phyloP scores from a whole-genome alignment of 2,113 vertebrate species.

The Vulpes lagopus region DNA sequence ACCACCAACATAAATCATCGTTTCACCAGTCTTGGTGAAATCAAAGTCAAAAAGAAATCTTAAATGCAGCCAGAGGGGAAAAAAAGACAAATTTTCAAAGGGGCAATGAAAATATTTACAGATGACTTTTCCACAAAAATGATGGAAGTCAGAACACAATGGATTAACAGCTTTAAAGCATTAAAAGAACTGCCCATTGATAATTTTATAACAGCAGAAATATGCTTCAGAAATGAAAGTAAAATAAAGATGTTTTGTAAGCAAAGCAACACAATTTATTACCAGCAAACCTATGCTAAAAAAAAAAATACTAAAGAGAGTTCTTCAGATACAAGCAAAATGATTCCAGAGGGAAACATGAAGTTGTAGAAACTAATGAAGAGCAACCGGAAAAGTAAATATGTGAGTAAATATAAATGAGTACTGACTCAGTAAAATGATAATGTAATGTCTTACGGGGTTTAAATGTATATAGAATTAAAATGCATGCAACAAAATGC shows the following conservation, averaged over 20 bases:
- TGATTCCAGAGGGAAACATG: constrained; percentile 46
- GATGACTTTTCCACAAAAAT: background rate
- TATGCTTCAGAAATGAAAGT: constrained; percentile 33
- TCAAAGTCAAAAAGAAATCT: constrained; percentile 25
- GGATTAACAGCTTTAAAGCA: background rate
- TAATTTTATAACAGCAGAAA: background rate
- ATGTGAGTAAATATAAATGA: constrained; percentile 13
- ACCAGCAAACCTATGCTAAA: background rate
- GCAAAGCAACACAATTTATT: constrained; percentile 51
- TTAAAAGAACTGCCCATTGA: constrained; percentile 1
- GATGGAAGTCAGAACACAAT: constrained; percentile 12
- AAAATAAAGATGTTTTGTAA: constrained; percentile 44
- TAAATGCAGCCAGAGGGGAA: background rate
- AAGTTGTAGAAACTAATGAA: constrained; percentile 53
- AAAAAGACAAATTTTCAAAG: background rate
- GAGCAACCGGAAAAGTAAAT: constrained; percentile 57
- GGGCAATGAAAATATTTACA: background rate
- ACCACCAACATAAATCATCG: background rate
- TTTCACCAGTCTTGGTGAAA: background rate
- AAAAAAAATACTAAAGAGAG: constrained; percentile 44
- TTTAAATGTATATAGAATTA: constrained; percentile 54
- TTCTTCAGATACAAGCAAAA: constrained; percentile 57
- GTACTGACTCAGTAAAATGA: background rate
- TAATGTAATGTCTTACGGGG: background rate
- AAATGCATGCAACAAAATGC: constrained; percentile 28